Evolutionary conservation across 2,888 invertebrate genomes (phyloP).

Genomic region (Dioctria rufipes): DNA sequence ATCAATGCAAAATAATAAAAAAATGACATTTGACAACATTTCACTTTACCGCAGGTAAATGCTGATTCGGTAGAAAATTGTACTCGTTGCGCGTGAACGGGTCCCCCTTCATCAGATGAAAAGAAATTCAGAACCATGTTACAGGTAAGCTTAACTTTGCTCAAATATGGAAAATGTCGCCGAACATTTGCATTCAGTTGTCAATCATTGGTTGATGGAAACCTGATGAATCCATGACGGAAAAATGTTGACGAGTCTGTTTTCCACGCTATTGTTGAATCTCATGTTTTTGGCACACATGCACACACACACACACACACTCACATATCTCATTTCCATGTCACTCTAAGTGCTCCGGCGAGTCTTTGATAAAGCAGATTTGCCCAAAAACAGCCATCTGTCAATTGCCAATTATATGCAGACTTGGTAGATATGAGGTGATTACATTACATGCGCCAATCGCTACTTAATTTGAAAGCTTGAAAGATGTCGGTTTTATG

Average conservation of each 20-base stretch:
- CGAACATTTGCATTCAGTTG: conserved; percentile 53
- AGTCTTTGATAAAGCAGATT: conserved; percentile 33
- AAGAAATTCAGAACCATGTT: conserved; percentile 7
- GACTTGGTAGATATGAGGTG: not conserved
- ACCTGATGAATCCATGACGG: conserved; percentile 49
- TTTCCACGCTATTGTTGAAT: not conserved
- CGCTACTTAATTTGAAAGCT: conserved; percentile 24
- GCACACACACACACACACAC: conserved; percentile 15
- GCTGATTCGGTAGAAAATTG: not conserved
- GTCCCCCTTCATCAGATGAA: not conserved
- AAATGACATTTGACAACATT: conserved; percentile 46
- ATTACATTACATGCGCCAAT: conserved; percentile 43
- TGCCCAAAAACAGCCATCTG: conserved; percentile 47
- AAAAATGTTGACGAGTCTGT: conserved; percentile 52
- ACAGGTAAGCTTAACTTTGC: conserved; percentile 13
- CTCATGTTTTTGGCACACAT: conserved; percentile 35
- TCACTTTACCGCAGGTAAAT: not conserved
- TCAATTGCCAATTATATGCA: conserved; percentile 30
- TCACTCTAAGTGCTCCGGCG: not conserved
- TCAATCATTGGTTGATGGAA: conserved; percentile 44
- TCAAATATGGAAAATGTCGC: conserved; percentile 55
- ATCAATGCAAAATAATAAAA: conserved; percentile 19
- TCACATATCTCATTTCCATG: conserved; percentile 11
- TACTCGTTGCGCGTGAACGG: conserved; percentile 20
- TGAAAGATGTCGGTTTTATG: conserved; percentile 34